These are phyloP conservation scores for Drosophila miranda DNA, from an alignment of 1,140 invertebrate species.

Conservation along the genomic window DNA sequence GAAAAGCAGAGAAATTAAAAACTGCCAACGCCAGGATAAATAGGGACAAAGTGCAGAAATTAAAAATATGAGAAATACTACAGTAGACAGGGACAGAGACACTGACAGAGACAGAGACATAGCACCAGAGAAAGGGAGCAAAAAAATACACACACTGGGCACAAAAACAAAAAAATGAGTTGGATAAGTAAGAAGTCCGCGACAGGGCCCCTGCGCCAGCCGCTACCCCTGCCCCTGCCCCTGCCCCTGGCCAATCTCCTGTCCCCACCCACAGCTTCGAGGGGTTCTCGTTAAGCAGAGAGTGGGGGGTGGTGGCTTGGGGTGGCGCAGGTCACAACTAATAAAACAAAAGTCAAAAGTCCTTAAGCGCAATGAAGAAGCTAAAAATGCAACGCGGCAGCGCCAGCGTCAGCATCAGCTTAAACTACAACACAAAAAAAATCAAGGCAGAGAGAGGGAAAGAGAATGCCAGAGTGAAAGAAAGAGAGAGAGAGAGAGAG, in stretches of 20 bases:
- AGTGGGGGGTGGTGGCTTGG: not conserved
- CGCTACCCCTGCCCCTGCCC: not conserved
- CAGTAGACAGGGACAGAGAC: constrained; percentile 26
- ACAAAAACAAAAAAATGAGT: constrained; percentile 22
- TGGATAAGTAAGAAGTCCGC: constrained; percentile 55
- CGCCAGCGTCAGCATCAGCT: constrained; percentile 58
- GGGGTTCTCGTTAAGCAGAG: not conserved
- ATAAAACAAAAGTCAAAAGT: constrained; percentile 82
- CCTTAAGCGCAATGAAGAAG: constrained; percentile 81
- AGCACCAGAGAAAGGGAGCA: too few species aligned
- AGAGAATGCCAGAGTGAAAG: too few species aligned
- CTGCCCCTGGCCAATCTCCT: not conserved
- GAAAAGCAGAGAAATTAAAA: constrained; percentile 81
- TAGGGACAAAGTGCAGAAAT: constrained; percentile 81
- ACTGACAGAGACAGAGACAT: not conserved
- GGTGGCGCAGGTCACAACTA: constrained; percentile 64
- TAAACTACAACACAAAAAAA: constrained; percentile 68
- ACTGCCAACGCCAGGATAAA: constrained; percentile 81
- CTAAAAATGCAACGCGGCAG: constrained; percentile 76
- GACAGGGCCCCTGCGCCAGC: not conserved
- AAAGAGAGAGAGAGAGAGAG: not conserved
- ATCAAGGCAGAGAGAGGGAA: not conserved
- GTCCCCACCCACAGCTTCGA: not conserved
- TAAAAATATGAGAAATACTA: constrained; percentile 81
- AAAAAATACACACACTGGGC: constrained; percentile 18